Conservation (phyloP, 2,113 vertebrate genomes). For the Hippopotamus amphibius region DNA sequence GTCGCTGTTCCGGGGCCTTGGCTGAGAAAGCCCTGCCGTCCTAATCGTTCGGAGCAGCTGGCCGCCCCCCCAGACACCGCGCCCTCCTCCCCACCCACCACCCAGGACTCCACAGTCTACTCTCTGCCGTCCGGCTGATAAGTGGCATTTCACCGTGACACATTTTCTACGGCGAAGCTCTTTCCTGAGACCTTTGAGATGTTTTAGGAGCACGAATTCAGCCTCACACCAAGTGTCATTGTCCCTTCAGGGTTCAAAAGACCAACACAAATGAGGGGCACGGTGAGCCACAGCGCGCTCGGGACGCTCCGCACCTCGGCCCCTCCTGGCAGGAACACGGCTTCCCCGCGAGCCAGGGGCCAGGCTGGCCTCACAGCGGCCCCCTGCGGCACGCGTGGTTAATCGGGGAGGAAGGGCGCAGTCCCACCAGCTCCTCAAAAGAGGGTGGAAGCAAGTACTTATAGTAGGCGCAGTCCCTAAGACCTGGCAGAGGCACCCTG, state of each 20-base stretch:
- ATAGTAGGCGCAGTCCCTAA: not conserved
- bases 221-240: not conserved
- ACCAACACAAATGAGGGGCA: not conserved
- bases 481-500: too few relatives aligned
- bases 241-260: not conserved
- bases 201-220: not conserved
- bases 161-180: not conserved
- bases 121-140: not conserved
- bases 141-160: not conserved
- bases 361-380: not conserved
- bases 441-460: not conserved
- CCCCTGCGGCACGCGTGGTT: not conserved
- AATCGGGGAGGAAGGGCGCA: not conserved
- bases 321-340: not conserved
- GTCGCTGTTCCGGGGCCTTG: constrained; percentile 46
- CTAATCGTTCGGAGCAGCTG: not conserved
- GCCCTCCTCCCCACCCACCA: not conserved
- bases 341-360: not conserved
- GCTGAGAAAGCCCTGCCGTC: constrained; percentile 10
- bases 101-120: not conserved
- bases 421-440: not conserved
- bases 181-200: not conserved
- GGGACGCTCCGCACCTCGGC: not conserved
- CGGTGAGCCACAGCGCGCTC: not conserved
- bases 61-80: not conserved